Conservation (phyloP, 2,113 vertebrate genomes). For the Anas platyrhynchos region DNA sequence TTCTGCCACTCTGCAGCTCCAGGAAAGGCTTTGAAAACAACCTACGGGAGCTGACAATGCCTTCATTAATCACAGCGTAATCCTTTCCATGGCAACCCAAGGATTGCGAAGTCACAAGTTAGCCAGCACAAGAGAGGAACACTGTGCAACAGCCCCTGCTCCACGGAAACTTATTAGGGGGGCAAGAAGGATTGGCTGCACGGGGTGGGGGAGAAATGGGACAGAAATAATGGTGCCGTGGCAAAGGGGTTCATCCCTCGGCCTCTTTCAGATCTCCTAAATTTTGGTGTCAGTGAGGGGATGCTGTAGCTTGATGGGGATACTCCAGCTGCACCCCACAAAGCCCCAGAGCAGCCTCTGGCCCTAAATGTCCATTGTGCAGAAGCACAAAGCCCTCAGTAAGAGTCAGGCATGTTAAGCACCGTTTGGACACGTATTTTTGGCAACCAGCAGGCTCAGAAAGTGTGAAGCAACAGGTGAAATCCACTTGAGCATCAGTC, state of each 20-base stretch:
- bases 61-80: conserved; percentile 72
- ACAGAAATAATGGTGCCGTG: neutral
- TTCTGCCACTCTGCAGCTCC: neutral
- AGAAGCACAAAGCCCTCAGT: neutral
- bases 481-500: neutral
- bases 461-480: neutral
- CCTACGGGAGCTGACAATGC: conserved; percentile 61
- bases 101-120: conserved; percentile 74
- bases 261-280: neutral
- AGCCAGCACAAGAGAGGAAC: conserved; percentile 44
- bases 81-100: conserved; percentile 75
- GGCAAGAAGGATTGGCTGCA: rapidly evolving
- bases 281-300: neutral
- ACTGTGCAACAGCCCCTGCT: neutral
- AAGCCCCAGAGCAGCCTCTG: neutral
- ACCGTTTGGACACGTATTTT: rapidly evolving
- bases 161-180: neutral
- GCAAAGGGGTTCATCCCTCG: neutral
- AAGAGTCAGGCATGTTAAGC: neutral
- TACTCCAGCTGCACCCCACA: neutral
- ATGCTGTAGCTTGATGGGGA: neutral
- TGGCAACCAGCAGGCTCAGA: neutral
- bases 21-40: conserved; percentile 39
- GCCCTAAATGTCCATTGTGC: neutral
- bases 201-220: neutral